Base-by-base conservation (phyloP, 1,140 invertebrate species). In the Eriosoma lanigerum region DNA sequence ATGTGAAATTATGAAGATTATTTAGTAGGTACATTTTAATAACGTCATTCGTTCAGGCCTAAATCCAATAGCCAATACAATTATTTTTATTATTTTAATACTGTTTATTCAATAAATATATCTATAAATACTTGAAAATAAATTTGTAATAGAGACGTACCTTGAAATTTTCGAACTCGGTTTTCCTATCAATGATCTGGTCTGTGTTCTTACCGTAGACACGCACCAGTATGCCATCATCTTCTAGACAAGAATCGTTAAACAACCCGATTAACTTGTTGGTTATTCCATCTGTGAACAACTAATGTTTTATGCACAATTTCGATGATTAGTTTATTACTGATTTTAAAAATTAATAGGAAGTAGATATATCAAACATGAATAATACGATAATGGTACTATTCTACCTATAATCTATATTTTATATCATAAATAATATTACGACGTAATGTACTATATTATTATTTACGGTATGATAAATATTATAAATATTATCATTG, bases 161-260 rank as follows among this genome's bases (percentile, higher is more conserved):
- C 86, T 87, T 84, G 83, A 93, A 91, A 83, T 91, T 92, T 83
- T 85, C 89, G 60, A 91, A 91, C 88, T 85, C 96, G 81, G 91
- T 90, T 84, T 92, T 90, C 84, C 96, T 88, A 87, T 98, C 93
- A 84, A 98, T 97, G 80, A 98, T 89, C 81, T 95, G 87, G 86
- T 98, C 96, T 1, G 96, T 97, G 85, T 96, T 96, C 82, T 94
- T 90, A 12, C 97, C 97, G 89, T 98, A 98, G 82, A 98, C 90
- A 83, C 96, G 89, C 19, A 98, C 89, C 4, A 98, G 88, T 0
- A 98, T 88, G 84, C 95, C 91, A 83, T 94, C 90, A 83, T 94
- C 90, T 82, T 88, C 85, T 80, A 87, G 86, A 81, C 83, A 82
- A 13, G 82, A 82, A 80, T 83, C 81, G 44, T 86, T 82, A 81